Base-by-base conservation (phyloP, 1,140 invertebrate species). In the Laupala kohalensis region DNA sequence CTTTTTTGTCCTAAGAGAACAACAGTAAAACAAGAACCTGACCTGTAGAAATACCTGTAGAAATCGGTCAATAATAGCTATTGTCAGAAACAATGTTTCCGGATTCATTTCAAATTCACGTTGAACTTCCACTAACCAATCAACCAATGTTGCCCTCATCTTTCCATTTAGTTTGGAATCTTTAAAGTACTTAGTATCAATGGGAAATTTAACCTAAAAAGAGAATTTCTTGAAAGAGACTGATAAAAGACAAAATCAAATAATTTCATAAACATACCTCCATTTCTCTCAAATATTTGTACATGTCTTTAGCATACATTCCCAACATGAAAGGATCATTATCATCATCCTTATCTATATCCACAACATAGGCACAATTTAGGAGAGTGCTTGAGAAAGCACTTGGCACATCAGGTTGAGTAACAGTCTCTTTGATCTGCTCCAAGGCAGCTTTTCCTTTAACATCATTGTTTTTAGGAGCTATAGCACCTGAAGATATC, bases 121-220 rank as follows among this genome's bases (percentile, higher is more conserved):
- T 77, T 97, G 95, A 15, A 98, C 94, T 78, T 97, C 94, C 25
- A 96, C 89, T 26, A 98, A 81, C 96, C 96, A 99, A 80, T 98
- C 94, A 73, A 98, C 84, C 0, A 96, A 82, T 53, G 96, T 90
- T 6, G 88, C 83, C 72, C 97, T 86, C 95, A 98, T 98, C 77
- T 89, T 90, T 0, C 89, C 84, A 23, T 89, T 91, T 1, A 95
- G 85, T 25, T 72, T 67, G 3, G 28, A 28, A 24, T 29, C 13
- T 26, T 25, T 25, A 13, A 72, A 26, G 25, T 67, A 30, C 12
- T 69, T 27, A 15, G n/a, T 2, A 29, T 29, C 23, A 6, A 72
- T 68, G 64, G 71, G 30, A 24, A 26, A 72, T 68, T 72, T 30
- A 19, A 23, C 65, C 71, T 72, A 28, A 19, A 65, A 72, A 5